A percentile compares a stretch with the other conserved stretches of the same genome.
phyloP scores from a whole-genome alignment of 1,140 invertebrate genomes.

The Goniozus legneri region DNA sequence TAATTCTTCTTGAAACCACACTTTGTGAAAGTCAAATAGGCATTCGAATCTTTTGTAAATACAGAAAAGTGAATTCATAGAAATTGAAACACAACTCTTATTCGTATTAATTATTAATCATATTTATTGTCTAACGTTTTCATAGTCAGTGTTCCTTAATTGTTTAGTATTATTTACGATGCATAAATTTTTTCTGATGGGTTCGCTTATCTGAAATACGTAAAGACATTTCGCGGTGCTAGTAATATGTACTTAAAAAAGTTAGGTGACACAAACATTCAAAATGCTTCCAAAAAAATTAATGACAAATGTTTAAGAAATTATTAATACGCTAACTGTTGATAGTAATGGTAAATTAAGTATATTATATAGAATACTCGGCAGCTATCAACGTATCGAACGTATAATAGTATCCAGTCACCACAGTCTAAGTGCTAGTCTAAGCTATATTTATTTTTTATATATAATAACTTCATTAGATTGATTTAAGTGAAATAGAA shows the following conservation, averaged over 20 bases:
- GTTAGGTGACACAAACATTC: slow-evolving; percentile 29
- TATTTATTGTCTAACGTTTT: too few relatives aligned
- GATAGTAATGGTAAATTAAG: slow-evolving; percentile 36
- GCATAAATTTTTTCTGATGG: too few relatives aligned
- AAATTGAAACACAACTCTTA: slow-evolving; percentile 1
- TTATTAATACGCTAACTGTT: slow-evolving; percentile 31
- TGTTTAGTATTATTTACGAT: too few relatives aligned
- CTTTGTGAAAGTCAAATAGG: not conserved
- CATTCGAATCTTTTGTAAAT: slow-evolving; percentile 16
- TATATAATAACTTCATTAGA: slow-evolving; percentile 30
- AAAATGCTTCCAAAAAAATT: slow-evolving; percentile 44
- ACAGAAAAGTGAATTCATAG: slow-evolving; percentile 11
- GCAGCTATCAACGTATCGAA: slow-evolving; percentile 41
- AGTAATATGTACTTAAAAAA: slow-evolving; percentile 47
- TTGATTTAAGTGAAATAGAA: slow-evolving; percentile 12
- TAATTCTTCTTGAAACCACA: slow-evolving; percentile 10
- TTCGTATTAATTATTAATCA: too few relatives aligned
- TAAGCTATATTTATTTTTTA: slow-evolving; percentile 54
- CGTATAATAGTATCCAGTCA: slow-evolving; percentile 42
- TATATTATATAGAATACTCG: slow-evolving; percentile 39
- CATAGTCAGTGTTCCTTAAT: too few relatives aligned
- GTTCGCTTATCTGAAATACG: slow-evolving; percentile 32
- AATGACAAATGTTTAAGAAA: slow-evolving; percentile 26
- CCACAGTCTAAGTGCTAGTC: slow-evolving; percentile 51
- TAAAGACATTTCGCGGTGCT: slow-evolving; percentile 49